Evolutionary conservation across 2,113 vertebrate genomes (phyloP).

Genomic region (Antigone vipio): DNA sequence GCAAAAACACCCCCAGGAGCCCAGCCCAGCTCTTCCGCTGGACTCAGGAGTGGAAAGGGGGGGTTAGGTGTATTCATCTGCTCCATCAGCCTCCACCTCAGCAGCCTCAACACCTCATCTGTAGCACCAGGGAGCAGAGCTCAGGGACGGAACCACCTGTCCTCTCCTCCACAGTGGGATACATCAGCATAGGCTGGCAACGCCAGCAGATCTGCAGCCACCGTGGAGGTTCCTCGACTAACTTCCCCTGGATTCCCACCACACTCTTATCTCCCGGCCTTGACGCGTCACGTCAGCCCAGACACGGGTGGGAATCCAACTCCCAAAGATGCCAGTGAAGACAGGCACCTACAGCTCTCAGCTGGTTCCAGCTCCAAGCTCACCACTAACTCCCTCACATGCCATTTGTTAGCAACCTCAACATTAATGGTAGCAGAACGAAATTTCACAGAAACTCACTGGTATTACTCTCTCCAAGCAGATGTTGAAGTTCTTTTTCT

Average conservation of each 20-base stretch:
- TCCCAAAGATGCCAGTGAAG: background rate
- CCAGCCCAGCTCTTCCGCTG: background rate
- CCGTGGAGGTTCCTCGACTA: background rate
- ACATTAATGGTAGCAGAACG: rapidly evolving
- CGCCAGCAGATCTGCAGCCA: background rate
- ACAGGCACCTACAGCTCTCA: background rate
- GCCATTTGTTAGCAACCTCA: rapidly evolving
- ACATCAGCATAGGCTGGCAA: background rate
- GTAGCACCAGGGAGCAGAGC: background rate
- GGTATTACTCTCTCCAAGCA: constrained; percentile 93
- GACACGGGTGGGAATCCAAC: rapidly evolving
- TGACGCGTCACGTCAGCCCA: background rate
- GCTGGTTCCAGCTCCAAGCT: background rate
- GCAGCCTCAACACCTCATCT: background rate
- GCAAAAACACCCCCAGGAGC: background rate
- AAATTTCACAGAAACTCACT: constrained; percentile 69
- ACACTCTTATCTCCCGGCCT: rapidly evolving
- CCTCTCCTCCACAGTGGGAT: rapidly evolving
- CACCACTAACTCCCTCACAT: background rate
- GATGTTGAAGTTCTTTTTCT: constrained; percentile 95
- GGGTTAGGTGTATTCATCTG: background rate
- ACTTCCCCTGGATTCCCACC: background rate
- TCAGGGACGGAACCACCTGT: background rate
- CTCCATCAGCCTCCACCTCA: background rate
- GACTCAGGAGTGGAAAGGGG: rapidly evolving